Conservation (phyloP, 64 coral and sea anemone species). For the Porites australiensis region DNA sequence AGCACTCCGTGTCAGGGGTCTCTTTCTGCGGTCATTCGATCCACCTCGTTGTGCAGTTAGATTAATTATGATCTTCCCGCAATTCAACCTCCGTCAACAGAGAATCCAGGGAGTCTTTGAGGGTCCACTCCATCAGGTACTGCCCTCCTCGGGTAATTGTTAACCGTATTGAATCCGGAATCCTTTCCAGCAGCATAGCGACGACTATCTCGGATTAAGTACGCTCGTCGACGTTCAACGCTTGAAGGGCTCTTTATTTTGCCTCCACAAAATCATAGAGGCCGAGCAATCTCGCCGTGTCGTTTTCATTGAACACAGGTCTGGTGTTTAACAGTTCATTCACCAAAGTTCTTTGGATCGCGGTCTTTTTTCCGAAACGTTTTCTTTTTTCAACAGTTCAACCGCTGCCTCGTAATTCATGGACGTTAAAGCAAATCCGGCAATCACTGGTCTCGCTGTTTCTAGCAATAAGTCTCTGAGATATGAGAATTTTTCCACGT, state of each 20-base stretch:
- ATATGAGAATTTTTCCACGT: constrained; percentile 24
- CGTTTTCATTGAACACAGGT: constrained; percentile 11
- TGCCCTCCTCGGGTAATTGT: constrained; percentile 6
- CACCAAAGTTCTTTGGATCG: neutral
- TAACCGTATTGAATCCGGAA: neutral
- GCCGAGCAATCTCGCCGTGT: neutral
- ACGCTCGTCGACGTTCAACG: neutral
- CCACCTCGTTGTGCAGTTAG: neutral
- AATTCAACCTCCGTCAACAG: constrained; percentile 44
- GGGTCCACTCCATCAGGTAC: neutral
- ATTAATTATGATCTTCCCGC: constrained; percentile 66
- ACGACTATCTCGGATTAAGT: constrained; percentile 40
- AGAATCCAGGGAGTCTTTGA: constrained; percentile 11
- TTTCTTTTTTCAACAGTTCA: neutral
- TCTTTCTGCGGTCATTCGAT: neutral
- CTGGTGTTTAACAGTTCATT: neutral
- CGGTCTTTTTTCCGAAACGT: constrained; percentile 11
- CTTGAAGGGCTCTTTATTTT: neutral
- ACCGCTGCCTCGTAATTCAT: constrained; percentile 24
- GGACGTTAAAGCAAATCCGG: constrained; percentile 29
- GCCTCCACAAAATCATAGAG: neutral
- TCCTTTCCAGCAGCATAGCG: constrained; percentile 20
- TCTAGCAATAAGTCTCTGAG: neutral
- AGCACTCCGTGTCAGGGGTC: constrained; percentile 18
- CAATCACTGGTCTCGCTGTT: neutral